Conservation (phyloP, 1,140 invertebrate genomes). For the Pinna nobilis region DNA sequence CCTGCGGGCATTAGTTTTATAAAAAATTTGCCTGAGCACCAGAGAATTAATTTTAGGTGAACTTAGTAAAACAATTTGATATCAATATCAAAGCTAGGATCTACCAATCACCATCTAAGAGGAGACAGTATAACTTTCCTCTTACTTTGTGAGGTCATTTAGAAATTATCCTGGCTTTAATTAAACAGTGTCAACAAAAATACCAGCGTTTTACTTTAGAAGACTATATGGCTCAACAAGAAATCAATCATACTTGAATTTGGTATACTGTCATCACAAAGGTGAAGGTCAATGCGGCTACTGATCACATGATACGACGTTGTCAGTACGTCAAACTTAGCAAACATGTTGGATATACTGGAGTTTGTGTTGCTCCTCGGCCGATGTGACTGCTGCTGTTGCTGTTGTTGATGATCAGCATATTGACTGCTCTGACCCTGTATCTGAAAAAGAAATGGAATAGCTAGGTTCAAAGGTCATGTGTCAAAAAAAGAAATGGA, state of each 20-base stretch:
- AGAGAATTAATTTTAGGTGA: too few relatives aligned
- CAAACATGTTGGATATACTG: constrained; percentile 83
- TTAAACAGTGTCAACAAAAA: too few relatives aligned
- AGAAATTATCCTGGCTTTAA: too few relatives aligned
- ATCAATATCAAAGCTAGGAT: too few relatives aligned
- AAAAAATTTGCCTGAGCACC: too few relatives aligned
- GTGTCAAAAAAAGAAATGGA: constrained; percentile 39
- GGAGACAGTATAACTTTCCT: too few relatives aligned
- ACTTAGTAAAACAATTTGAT: too few relatives aligned
- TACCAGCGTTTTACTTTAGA: too few relatives aligned
- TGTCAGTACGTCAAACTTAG: constrained; percentile 94
- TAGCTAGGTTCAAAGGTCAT: not conserved
- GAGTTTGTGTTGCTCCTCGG: constrained; percentile 48
- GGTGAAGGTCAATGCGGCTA: constrained; percentile 95
- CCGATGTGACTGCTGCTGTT: constrained; percentile 46
- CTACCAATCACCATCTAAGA: too few relatives aligned
- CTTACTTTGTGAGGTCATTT: too few relatives aligned
- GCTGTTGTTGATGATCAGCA: constrained; percentile 42
- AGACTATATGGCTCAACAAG: too few relatives aligned
- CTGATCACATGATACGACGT: constrained; percentile 98
- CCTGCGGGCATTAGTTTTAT: too few relatives aligned
- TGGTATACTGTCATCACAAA: constrained; percentile 88
- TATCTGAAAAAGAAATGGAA: constrained; percentile 53
- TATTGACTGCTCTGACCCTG: constrained; percentile 30
- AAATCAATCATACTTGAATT: constrained; percentile 62